phyloP scores from a whole-genome alignment of 2,113 vertebrate genomes.

The Daubentonia madagascariensis region DNA sequence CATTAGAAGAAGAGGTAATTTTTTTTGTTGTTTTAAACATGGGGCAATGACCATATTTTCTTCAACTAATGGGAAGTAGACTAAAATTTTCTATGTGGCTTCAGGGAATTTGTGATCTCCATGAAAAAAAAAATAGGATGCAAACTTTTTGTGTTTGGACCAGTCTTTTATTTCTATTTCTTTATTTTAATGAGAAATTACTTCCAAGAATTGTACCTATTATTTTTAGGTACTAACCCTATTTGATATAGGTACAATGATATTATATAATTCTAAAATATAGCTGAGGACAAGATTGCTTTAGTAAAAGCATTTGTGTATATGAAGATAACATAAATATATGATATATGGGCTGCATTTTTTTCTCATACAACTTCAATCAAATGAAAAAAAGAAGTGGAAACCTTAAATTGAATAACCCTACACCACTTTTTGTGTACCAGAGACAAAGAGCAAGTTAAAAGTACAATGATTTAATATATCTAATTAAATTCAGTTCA shows the following conservation, averaged over 20 bases:
- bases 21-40: neutral
- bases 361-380: constrained; percentile 1
- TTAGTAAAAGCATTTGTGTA: neutral
- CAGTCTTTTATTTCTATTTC: neutral
- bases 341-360: neutral
- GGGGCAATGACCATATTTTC: constrained; percentile 21
- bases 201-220: neutral
- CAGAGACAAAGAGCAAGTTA: neutral
- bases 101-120: constrained; percentile 41
- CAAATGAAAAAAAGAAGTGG: neutral
- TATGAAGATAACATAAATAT: neutral
- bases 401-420: neutral
- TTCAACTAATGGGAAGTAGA: constrained; percentile 50
- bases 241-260: neutral
- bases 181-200: constrained; percentile 25
- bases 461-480: neutral
- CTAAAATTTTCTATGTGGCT: neutral
- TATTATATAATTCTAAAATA: neutral
- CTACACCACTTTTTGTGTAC: neutral
- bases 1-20: neutral
- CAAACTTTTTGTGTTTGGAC: neutral
- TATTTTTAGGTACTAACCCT: neutral
- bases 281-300: neutral
- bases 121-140: neutral
- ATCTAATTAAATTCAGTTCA: neutral